Percentiles rank a stretch among this genome's conserved stretches.
Conservation (phyloP, 2,113 vertebrate species). For the Tetraodon nigroviridis region DNA sequence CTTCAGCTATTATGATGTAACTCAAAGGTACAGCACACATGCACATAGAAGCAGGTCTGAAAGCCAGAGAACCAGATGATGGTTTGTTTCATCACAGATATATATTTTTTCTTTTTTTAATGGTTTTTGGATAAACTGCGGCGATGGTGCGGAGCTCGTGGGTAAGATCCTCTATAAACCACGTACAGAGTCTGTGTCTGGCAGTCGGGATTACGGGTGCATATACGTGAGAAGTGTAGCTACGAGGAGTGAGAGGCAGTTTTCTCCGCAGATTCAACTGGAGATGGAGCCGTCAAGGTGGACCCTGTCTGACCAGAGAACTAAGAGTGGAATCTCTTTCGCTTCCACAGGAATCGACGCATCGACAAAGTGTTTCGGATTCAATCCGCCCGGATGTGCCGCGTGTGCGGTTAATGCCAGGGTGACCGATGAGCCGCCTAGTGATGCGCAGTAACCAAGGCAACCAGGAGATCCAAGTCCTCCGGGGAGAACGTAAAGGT, state of each 20-base stretch:
- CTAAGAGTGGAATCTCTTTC: too few species aligned
- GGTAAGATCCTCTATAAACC: conserved; percentile 40
- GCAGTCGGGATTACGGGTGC: conserved; percentile 59
- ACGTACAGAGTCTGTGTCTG: conserved; percentile 53
- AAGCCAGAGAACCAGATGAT: conserved; percentile 54
- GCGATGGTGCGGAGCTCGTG: conserved; percentile 14
- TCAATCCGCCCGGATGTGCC: not conserved
- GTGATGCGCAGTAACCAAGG: conserved; percentile 57
- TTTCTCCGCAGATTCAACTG: conserved; percentile 7
- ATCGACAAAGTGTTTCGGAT: not conserved
- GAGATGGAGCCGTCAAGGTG: not conserved
- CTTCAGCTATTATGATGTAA: conserved; percentile 72
- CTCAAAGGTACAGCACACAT: conserved; percentile 81
- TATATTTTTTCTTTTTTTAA: conserved; percentile 6
- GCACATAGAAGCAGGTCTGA: conserved; percentile 85
- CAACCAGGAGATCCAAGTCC: conserved; percentile 57
- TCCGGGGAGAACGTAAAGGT: conserved; percentile 65
- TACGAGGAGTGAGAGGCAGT: conserved; percentile 5
- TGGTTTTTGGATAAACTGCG: conserved; percentile 46
- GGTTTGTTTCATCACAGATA: conserved; percentile 27
- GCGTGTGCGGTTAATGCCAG: not conserved
- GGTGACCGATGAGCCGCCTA: conserved; percentile 1
- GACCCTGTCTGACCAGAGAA: too few species aligned
- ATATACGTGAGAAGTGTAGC: conserved; percentile 9
- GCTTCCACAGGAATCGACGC: too few species aligned